Evolutionary conservation across 2,888 invertebrate genomes (phyloP).

Genomic region (Pollenia labialis): DNA sequence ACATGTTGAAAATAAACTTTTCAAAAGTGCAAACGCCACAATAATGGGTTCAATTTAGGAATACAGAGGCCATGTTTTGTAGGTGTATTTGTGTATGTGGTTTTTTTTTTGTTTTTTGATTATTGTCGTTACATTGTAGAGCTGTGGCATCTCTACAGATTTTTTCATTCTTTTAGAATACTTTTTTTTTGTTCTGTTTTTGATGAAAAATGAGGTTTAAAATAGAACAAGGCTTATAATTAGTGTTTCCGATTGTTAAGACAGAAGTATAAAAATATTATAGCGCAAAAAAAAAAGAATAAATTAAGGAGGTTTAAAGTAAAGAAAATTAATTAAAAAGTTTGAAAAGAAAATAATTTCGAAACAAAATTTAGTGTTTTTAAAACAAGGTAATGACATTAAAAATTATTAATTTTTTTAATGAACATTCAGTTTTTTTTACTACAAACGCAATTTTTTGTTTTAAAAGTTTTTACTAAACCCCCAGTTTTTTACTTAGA

Average conservation of each 20-base stretch:
- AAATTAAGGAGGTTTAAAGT: neutral
- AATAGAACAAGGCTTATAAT: slow-evolving; percentile 71
- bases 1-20: slow-evolving; percentile 71
- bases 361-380: too few species aligned
- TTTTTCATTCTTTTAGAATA: slow-evolving; percentile 26
- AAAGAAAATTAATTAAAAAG: slow-evolving; percentile 28
- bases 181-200: slow-evolving; percentile 34
- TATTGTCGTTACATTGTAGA: slow-evolving; percentile 56
- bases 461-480: too few species aligned
- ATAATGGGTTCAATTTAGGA: slow-evolving; percentile 73
- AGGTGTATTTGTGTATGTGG: slow-evolving; percentile 52
- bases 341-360: neutral
- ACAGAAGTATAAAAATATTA: neutral
- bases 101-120: neutral
- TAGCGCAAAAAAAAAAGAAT: neutral
- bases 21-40: slow-evolving; percentile 73
- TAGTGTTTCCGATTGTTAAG: slow-evolving; percentile 55
- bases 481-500: too few species aligned
- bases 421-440: too few species aligned
- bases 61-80: slow-evolving; percentile 72
- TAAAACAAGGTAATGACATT: too few species aligned
- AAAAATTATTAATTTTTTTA: too few species aligned
- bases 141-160: slow-evolving; percentile 15
- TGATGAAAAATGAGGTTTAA: slow-evolving; percentile 58
- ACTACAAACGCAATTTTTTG: too few species aligned